Base-by-base conservation (phyloP, 2,888 invertebrate species). In the Cheilosia pagana region DNA sequence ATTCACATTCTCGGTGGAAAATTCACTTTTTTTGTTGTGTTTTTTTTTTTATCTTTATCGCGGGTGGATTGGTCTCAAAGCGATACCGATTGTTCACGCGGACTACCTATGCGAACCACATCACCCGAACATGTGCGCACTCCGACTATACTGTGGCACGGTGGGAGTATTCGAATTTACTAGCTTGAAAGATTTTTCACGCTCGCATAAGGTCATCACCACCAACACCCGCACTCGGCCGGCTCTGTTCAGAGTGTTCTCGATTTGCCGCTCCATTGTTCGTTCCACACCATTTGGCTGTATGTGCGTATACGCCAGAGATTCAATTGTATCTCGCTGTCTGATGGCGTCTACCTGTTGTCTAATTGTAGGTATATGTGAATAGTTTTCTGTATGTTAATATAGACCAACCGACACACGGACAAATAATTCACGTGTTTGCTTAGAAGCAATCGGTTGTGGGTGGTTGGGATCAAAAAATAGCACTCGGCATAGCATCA, bases 321-420 rank as follows among this genome's bases (percentile, higher is more conserved):
- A 53, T 59, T 39, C 39, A 50, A 59, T 59, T 50, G 39, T 59
- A 59, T 71, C 52, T 41, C 25, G 60, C 23, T 10, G 23, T 14
- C 41, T n/a, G 21, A 45, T 39, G 52, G n/a, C 68, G 75, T 75
- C 81, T 75, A 75, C 75, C 75, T 81, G 81, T 81, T 75, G 81
- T 75, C 68, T 81, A 63, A 57, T 25, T 43, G 7, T 62, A n/a
- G n/a, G n/a, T 52, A 55, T n/a, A n/a, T n/a, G n/a, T 48, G 41
- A 48, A 50, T 59, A 52, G 50, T 57, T 57, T 6, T 57, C 6
- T 70, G 45, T 45, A 16, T 39, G 7, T 16, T 21, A 31, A 55
- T 53, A 67, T 25, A 55, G 48, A 45, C 39, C 43, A 6, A 55
- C 62, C n/a, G 28, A 62, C 55, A 57, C 10, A 55, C 39, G n/a